Conservation (phyloP, 2,888 invertebrate species). For the Hermaeophaga mercurialis region DNA sequence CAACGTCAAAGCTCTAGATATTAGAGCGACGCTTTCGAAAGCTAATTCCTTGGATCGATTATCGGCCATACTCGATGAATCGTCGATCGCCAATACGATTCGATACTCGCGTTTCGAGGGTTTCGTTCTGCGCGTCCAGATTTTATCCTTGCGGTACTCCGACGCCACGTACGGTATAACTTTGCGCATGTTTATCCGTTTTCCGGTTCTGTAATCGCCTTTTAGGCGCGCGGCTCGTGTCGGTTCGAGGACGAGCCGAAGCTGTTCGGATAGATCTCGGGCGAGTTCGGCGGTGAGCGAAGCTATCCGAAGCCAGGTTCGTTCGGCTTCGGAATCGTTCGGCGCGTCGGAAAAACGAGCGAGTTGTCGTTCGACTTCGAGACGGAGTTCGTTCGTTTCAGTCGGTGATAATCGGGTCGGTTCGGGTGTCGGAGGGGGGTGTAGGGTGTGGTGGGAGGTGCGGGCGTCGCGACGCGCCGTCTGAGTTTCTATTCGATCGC, state of each 20-base stretch:
- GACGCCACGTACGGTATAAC: slow-evolving; percentile 99
- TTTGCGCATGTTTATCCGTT: slow-evolving; percentile 96
- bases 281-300: slow-evolving; percentile 68
- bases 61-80: slow-evolving; percentile 91
- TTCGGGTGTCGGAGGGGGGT: slow-evolving; percentile 83
- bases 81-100: slow-evolving; percentile 94
- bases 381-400: slow-evolving; percentile 58
- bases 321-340: slow-evolving; percentile 57
- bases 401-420: slow-evolving; percentile 47
- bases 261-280: slow-evolving; percentile 88
- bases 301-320: slow-evolving; percentile 68
- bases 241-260: slow-evolving; percentile 93
- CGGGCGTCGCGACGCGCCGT: slow-evolving; percentile 72
- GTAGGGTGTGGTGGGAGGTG: slow-evolving; percentile 77
- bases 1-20: slow-evolving; percentile 86
- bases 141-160: slow-evolving; percentile 98
- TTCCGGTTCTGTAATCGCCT: slow-evolving; percentile 96
- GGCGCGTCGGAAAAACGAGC: slow-evolving; percentile 60
- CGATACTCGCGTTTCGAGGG: slow-evolving; percentile 96
- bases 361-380: slow-evolving; percentile 60
- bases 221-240: slow-evolving; percentile 88
- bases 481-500: slow-evolving; percentile 71
- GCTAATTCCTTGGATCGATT: slow-evolving; percentile 89
- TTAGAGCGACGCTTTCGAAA: slow-evolving; percentile 91
- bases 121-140: slow-evolving; percentile 95